phyloP scores from a whole-genome alignment of 2,888 invertebrate genomes.

The Epinotia bilunana region DNA sequence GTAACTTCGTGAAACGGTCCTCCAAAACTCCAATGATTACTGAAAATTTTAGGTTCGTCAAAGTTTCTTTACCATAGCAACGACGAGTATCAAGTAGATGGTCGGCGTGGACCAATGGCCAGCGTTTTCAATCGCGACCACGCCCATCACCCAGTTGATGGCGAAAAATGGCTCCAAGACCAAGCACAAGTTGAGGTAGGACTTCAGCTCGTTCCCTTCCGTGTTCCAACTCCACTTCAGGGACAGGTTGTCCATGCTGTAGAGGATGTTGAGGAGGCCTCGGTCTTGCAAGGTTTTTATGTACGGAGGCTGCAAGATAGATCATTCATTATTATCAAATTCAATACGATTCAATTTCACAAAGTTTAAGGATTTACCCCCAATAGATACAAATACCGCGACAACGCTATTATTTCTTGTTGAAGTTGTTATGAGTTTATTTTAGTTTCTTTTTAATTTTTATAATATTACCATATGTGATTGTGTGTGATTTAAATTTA shows the following conservation, averaged over 20 bases:
- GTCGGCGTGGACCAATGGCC: conserved; percentile 85
- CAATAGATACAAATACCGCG: too few species aligned
- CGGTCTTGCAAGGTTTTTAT: conserved; percentile 67
- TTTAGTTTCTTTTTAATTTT: too few species aligned
- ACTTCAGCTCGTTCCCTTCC: conserved; percentile 84
- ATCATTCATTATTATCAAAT: too few species aligned
- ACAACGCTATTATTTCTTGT: too few species aligned
- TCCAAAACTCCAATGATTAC: not conserved
- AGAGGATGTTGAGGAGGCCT: conserved; percentile 70
- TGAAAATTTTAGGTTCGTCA: not conserved
- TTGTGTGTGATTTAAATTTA: too few species aligned
- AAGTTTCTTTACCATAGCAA: conserved; percentile 80
- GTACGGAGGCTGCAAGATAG: conserved; percentile 50
- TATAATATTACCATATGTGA: too few species aligned
- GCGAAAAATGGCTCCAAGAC: conserved; percentile 89
- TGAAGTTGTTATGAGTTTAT: too few species aligned
- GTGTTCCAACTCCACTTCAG: conserved; percentile 78
- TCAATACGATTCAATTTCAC: too few species aligned
- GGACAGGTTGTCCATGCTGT: conserved; percentile 76
- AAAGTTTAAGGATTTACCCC: too few species aligned
- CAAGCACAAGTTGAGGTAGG: conserved; percentile 85
- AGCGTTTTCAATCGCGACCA: conserved; percentile 88
- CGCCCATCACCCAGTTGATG: conserved; percentile 90
- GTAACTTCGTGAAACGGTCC: not conserved
- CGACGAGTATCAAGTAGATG: conserved; percentile 83